phyloP scores from a whole-genome alignment of 2,797 vertebrate species.

The Mallotus villosus region DNA sequence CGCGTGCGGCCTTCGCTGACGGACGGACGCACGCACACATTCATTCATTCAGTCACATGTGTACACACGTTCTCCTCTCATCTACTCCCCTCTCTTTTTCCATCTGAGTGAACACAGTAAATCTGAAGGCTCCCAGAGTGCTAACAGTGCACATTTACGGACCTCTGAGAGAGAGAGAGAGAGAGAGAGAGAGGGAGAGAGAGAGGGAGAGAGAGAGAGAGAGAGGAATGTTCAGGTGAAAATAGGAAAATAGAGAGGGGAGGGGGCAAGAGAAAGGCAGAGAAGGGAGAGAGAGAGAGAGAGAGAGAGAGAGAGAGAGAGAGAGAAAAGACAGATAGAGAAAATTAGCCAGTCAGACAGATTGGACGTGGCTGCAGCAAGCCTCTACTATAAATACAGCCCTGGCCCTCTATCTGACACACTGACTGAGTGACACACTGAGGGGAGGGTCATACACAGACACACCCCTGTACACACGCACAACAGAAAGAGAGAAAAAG shows the following conservation, averaged over 20 bases:
- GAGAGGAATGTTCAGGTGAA: background rate
- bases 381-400: constrained; percentile 58
- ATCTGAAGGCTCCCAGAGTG: constrained; percentile 70
- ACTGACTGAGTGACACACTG: constrained; percentile 43
- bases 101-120: constrained; percentile 74
- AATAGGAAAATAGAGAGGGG: background rate
- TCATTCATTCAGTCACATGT: constrained; percentile 28
- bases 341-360: constrained; percentile 44
- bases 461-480: background rate
- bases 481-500: background rate
- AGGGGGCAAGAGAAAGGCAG: background rate
- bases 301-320: background rate
- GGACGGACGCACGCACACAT: constrained; percentile 15
- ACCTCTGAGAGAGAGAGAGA: constrained; percentile 36
- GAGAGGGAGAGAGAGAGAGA: background rate
- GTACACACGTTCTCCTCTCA: constrained; percentile 26
- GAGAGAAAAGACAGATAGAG: constrained; percentile 1
- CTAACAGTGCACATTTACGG: constrained; percentile 68
- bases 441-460: background rate
- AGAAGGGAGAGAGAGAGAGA: background rate
- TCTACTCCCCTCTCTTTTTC: constrained; percentile 62
- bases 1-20: background rate
- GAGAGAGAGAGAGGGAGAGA: constrained; percentile 22
- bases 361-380: constrained; percentile 48
- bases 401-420: constrained; percentile 37